Percentiles rank a stretch among this genome's conserved stretches.
These are phyloP conservation scores for Malurus alboscapulatus DNA, from an alignment of 2,113 vertebrate genomes.

Conservation along the genomic window DNA sequence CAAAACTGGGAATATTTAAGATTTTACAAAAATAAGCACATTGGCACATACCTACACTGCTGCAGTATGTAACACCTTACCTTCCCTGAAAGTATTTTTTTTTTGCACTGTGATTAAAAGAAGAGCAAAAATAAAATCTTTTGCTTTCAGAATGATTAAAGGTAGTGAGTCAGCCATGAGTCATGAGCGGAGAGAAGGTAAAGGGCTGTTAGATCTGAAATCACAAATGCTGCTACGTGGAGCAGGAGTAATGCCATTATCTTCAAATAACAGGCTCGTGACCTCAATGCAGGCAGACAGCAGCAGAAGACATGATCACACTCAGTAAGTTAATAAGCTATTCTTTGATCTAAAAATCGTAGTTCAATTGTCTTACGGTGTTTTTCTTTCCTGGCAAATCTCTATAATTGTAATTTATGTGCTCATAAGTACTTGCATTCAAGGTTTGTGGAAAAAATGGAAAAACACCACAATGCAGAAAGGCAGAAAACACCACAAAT, in stretches of 20 bases:
- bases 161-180: slow-evolving; percentile 33
- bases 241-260: slow-evolving; percentile 11
- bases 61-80: not conserved
- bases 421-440: not conserved
- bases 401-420: not conserved
- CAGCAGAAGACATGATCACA: slow-evolving; percentile 12
- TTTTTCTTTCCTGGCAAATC: not conserved
- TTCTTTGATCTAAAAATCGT: not conserved
- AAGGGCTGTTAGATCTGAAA: slow-evolving; percentile 7
- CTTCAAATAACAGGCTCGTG: slow-evolving; percentile 21
- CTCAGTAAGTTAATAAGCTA: not conserved
- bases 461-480: not conserved
- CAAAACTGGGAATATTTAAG: not conserved
- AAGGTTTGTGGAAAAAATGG: not conserved
- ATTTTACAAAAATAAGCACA: not conserved
- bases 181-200: slow-evolving; percentile 8
- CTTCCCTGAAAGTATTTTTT: not conserved
- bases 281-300: slow-evolving; percentile 13
- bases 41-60: not conserved
- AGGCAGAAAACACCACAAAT: not conserved
- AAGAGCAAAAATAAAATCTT: slow-evolving; percentile 27
- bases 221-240: not conserved
- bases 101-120: not conserved
- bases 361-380: not conserved
- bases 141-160: slow-evolving; percentile 43